phyloP scores from a whole-genome alignment of 1,140 invertebrate species.

The Aleiodes sp. region DNA sequence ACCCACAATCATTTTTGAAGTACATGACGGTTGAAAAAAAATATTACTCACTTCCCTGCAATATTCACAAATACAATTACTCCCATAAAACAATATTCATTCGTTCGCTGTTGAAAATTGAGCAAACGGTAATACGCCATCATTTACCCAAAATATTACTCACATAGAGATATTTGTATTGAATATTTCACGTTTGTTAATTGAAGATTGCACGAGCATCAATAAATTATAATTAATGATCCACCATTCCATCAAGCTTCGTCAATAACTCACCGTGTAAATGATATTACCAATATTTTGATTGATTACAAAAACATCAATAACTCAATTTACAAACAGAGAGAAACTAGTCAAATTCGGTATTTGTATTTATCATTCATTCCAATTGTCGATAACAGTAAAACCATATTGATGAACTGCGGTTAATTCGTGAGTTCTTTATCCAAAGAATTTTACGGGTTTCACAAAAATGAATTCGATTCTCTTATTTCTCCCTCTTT shows the following conservation, averaged over 20 bases:
- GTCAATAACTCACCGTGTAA: neutral
- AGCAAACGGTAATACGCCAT: neutral
- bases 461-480: no score
- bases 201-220: neutral
- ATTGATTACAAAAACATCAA: neutral
- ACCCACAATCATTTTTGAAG: no score
- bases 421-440: no score
- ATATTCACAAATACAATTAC: no score
- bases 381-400: neutral
- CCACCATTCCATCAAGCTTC: neutral
- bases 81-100: no score
- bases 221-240: neutral
- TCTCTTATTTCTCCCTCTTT: neutral
- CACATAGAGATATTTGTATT: neutral
- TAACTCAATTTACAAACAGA: neutral
- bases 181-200: neutral
- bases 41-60: no score
- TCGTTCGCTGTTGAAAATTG: neutral
- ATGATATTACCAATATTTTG: constrained; percentile 1
- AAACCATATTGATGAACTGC: neutral
- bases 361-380: no score
- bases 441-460: no score
- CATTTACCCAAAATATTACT: no score
- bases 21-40: no score
- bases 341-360: no score